Base-by-base conservation (phyloP, 2,888 invertebrate species). In the Chrysomela aeneicollis region DNA sequence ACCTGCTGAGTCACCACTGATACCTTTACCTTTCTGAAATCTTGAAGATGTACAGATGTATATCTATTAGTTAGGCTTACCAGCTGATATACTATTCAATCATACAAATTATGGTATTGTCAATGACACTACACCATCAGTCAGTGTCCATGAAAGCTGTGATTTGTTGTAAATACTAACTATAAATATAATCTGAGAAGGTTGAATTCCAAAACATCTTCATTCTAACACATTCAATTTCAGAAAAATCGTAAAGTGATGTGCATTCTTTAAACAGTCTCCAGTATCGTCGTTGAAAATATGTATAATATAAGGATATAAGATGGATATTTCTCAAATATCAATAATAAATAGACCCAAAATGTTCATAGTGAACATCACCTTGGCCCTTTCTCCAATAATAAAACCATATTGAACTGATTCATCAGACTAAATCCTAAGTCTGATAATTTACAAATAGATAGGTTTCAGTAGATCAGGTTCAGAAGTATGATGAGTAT, bases 401-500 rank as follows among this genome's bases (percentile, higher is more conserved):
- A 8, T 10, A 57, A 46, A 46, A 52, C 52, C 35, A 21, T n/a
- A n/a, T 21, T 42, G 42, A 18, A 26, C 57, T 18, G 50, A 22
- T 64, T 60, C 21, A 30, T 12, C 26, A 26, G 26, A 26, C 26
- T 26, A 26, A 26, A 52, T 47, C 59, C 60, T 52, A 55, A 64
- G 57, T 64, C 55, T 61, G 53, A 64, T 61, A 37, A 60, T 37
- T 59, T 57, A 61, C 46, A 19, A 61, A 12, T 59, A 42, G 17
- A 61, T 47, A 49, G 42, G 30, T 57, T 50, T 49, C 19, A 49
- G 53, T 58, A 65, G 61, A 65, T 61, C 57, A 61, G 51, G 51
- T 65, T 65, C 53, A 63, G 53, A 59, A 55, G 22, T 57, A 46
- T 15, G 51, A 51, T 63, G 49, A 46, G 26, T 63, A 63, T 59